Percentiles rank a stretch among this genome's conserved stretches.
Evolutionary conservation across 92 coral and sea anemone genomes (phyloP).

Genomic region (Phenganax stokvisi): DNA sequence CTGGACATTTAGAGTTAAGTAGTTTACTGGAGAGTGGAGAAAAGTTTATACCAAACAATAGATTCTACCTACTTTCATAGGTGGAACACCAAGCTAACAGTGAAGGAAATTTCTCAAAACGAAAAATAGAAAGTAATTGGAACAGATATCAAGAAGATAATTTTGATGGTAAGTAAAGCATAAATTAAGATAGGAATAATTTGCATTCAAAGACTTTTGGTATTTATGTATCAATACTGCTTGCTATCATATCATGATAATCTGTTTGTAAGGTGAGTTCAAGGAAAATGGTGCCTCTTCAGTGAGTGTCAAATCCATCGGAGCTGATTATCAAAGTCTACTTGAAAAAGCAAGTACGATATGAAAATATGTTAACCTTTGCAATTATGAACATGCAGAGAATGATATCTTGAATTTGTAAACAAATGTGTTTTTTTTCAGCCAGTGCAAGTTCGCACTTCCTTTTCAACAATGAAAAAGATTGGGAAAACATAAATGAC

Average conservation of each 20-base stretch:
- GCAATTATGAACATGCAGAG: not conserved
- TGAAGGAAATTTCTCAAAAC: constrained; percentile 53
- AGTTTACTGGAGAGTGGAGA: not conserved
- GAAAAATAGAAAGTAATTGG: constrained; percentile 82
- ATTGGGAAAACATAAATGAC: constrained; percentile 59
- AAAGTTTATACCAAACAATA: not conserved
- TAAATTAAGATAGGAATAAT: not conserved
- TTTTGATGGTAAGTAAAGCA: constrained; percentile 23
- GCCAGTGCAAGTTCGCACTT: constrained; percentile 74
- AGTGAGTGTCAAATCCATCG: constrained; percentile 23
- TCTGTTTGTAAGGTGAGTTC: constrained; percentile 42
- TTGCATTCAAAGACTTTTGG: not conserved
- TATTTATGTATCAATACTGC: not conserved
- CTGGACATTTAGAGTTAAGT: not conserved
- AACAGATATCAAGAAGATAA: constrained; percentile 70
- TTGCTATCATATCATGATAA: not conserved
- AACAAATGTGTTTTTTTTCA: constrained; percentile 20
- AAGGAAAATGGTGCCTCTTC: constrained; percentile 7
- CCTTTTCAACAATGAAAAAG: constrained; percentile 79
- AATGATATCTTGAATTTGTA: not conserved
- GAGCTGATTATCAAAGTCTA: constrained; percentile 74
- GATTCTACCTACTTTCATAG: not conserved
- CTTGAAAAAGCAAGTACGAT: constrained; percentile 66
- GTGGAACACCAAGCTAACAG: constrained; percentile 4
- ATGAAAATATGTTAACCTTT: not conserved